A percentile compares a stretch with the other conserved stretches of the same genome.
Conservation (phyloP, 2,797 vertebrate genomes). For the Gallirallus australis region DNA sequence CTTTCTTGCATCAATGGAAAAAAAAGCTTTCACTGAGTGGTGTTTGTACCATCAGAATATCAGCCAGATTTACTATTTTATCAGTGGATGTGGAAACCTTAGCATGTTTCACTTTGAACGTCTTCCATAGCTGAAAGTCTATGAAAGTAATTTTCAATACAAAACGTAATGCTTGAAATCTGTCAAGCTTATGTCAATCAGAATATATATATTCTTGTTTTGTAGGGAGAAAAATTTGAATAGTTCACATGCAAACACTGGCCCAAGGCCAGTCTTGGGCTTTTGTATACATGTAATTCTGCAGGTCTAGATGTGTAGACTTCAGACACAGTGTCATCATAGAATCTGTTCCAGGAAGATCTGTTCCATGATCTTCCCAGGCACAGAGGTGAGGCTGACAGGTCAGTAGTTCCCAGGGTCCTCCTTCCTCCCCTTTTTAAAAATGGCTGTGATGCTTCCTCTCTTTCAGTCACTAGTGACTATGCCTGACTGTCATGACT, state of each 20-base stretch:
- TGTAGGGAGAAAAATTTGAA: neutral
- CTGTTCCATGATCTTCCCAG: no score
- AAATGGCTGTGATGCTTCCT: no score
- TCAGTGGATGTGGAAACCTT: neutral
- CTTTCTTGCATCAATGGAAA: neutral
- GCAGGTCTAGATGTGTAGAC: neutral
- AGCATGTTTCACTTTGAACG: neutral
- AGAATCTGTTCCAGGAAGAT: neutral
- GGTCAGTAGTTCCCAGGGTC: no score
- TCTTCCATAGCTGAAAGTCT: neutral
- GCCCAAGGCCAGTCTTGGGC: neutral
- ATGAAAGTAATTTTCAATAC: neutral
- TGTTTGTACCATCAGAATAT: neutral
- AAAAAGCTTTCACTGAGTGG: neutral
- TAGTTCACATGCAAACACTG: neutral
- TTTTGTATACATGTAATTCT: neutral
- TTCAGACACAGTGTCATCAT: neutral
- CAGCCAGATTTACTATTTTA: neutral
- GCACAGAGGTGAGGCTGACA: no score
- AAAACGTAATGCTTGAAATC: neutral
- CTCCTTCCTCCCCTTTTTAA: no score
- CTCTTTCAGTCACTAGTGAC: no score
- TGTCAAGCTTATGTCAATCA: neutral
- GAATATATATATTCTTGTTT: neutral
- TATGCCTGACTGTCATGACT: no score